Percentiles rank a stretch among this genome's conserved stretches.
phyloP scores from a whole-genome alignment of 1,140 invertebrate genomes.

The Aphelinus atriplicis region DNA sequence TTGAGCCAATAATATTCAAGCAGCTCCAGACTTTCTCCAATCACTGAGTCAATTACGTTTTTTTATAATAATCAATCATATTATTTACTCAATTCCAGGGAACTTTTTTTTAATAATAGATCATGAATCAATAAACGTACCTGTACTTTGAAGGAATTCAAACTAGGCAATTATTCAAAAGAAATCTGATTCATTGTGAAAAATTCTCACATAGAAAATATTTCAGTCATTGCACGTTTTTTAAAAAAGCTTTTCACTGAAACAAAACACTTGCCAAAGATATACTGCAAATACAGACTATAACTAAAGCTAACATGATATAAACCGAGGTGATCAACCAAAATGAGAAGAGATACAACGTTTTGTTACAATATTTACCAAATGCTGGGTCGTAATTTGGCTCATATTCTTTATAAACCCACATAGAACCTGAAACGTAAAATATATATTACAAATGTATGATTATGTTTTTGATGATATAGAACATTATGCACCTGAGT shows the following conservation, averaged over 20 bases:
- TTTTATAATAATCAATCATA: too few relatives aligned
- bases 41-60: too few relatives aligned
- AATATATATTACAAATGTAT: conserved; percentile 1
- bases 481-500: too few relatives aligned
- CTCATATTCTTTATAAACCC: conserved; percentile 74
- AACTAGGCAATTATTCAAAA: neutral
- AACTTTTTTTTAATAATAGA: too few relatives aligned
- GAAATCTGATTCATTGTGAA: neutral
- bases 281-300: conserved; percentile 69
- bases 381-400: conserved; percentile 69
- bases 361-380: conserved; percentile 72
- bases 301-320: conserved; percentile 68
- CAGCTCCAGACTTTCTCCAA: too few relatives aligned
- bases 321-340: conserved; percentile 74
- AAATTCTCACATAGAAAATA: conserved; percentile 14
- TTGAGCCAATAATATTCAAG: too few relatives aligned
- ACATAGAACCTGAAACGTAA: conserved; percentile 68
- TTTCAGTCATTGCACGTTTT: neutral
- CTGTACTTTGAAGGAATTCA: too few relatives aligned
- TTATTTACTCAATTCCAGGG: too few relatives aligned
- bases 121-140: too few relatives aligned
- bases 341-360: conserved; percentile 75
- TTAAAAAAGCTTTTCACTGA: conserved; percentile 43
- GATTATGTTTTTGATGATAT: too few relatives aligned
- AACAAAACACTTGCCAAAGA: conserved; percentile 67